Conservation (phyloP, 2,888 invertebrate genomes). For the Philopedon plagiatum region DNA sequence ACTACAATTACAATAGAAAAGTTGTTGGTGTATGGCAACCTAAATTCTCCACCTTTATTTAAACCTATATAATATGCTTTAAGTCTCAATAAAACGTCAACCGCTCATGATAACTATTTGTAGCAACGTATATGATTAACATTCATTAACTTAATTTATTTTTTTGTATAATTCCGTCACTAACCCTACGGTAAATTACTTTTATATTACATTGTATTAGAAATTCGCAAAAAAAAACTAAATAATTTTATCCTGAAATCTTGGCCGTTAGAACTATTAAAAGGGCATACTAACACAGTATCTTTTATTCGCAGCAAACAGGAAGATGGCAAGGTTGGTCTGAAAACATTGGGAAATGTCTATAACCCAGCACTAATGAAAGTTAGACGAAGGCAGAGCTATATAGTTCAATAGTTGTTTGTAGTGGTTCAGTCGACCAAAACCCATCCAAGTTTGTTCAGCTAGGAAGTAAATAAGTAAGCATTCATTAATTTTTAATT, state of each 20-base stretch:
- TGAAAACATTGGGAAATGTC: no score
- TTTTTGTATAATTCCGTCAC: slow-evolving; percentile 14
- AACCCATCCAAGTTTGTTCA: no score
- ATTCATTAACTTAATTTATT: slow-evolving; percentile 28
- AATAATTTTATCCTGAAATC: neutral
- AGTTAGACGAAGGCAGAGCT: no score
- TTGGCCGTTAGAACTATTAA: slow-evolving; percentile 3
- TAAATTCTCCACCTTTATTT: neutral
- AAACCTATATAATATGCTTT: neutral
- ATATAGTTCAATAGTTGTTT: no score
- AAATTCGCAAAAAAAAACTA: slow-evolving; percentile 13
- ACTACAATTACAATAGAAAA: no score
- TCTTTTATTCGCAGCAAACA: no score
- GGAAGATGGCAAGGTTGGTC: no score
- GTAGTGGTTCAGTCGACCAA: no score
- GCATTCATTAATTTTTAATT: no score
- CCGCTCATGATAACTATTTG: slow-evolving; percentile 22
- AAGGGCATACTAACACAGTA: neutral
- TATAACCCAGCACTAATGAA: no score
- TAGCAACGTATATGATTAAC: slow-evolving; percentile 39
- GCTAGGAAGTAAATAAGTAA: no score
- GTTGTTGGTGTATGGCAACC: no score
- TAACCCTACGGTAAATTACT: slow-evolving; percentile 30
- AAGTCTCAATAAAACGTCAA: slow-evolving; percentile 22
- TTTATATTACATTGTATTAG: slow-evolving; percentile 31